Evolutionary conservation across 2,113 vertebrate genomes (phyloP).

Genomic region (Thamnophis sirtalis): DNA sequence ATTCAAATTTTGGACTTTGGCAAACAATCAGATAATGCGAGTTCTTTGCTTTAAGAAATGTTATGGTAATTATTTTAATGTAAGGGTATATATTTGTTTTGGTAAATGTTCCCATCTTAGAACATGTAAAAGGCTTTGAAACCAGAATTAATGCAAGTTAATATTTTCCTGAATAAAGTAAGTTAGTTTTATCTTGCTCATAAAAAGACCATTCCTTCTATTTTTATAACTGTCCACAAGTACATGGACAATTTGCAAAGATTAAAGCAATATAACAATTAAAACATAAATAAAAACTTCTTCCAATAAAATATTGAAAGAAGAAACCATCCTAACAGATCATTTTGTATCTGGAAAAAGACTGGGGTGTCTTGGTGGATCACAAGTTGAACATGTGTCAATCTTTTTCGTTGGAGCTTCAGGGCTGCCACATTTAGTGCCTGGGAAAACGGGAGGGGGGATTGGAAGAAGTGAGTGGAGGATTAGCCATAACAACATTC

Average conservation of each 20-base stretch:
- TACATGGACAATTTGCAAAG: background rate
- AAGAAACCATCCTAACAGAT: background rate
- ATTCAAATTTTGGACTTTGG: background rate
- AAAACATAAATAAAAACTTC: background rate
- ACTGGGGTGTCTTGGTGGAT: background rate
- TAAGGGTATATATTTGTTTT: background rate
- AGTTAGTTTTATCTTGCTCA: slow-evolving; percentile 1
- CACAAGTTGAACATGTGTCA: background rate
- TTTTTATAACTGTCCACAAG: background rate
- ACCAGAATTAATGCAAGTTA: slow-evolving; percentile 18
- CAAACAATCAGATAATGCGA: slow-evolving; percentile 7
- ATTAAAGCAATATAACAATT: background rate
- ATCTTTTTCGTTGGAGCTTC: too few species aligned
- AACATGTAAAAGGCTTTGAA: slow-evolving; percentile 8
- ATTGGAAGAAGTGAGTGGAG: too few species aligned
- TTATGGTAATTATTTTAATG: background rate
- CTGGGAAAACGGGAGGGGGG: too few species aligned
- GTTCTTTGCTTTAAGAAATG: background rate
- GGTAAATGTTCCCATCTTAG: background rate
- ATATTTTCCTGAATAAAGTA: background rate
- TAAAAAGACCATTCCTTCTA: background rate
- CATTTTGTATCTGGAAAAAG: background rate
- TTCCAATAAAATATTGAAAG: background rate
- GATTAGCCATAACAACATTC: too few species aligned
- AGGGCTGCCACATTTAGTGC: too few species aligned